phyloP scores from a whole-genome alignment of 2,113 vertebrate species.

The Melanerpes formicivorus region DNA sequence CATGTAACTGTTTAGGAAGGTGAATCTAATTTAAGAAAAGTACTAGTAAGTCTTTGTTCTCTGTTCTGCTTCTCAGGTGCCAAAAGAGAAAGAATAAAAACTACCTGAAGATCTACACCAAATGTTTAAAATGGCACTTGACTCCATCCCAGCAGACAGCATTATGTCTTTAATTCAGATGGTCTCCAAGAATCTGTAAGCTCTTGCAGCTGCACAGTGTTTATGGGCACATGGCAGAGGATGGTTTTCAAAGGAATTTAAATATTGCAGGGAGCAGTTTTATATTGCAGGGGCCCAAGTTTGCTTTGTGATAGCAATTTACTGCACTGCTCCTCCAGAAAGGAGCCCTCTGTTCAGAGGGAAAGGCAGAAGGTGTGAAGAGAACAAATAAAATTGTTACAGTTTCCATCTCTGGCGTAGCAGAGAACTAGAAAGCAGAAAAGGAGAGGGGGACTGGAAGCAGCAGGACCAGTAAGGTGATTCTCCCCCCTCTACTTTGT shows the following conservation, averaged over 20 bases:
- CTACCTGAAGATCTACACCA: background rate
- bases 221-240: constrained; percentile 44
- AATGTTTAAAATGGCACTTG: background rate
- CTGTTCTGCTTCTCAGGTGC: background rate
- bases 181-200: background rate
- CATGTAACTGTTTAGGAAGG: background rate
- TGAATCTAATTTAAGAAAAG: background rate
- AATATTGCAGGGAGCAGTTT: constrained; percentile 48
- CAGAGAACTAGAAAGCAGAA: background rate
- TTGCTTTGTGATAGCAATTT: constrained; percentile 27
- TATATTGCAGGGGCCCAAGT: constrained; percentile 47
- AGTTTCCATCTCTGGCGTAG: background rate
- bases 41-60: background rate
- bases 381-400: constrained; percentile 2
- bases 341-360: constrained; percentile 22
- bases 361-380: constrained; percentile 35
- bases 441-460: background rate
- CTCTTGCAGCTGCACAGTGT: constrained; percentile 24
- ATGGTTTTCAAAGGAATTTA: constrained; percentile 61
- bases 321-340: constrained; percentile 22
- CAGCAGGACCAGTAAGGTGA: background rate
- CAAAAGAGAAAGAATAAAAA: background rate
- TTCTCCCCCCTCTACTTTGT: too few relatives aligned
- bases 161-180: constrained; percentile 9
- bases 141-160: background rate